A percentile compares a stretch with the other conserved stretches of the same genome.
Evolutionary conservation across 2,888 invertebrate genomes (phyloP).

Genomic region (Tryphoninae sp.): DNA sequence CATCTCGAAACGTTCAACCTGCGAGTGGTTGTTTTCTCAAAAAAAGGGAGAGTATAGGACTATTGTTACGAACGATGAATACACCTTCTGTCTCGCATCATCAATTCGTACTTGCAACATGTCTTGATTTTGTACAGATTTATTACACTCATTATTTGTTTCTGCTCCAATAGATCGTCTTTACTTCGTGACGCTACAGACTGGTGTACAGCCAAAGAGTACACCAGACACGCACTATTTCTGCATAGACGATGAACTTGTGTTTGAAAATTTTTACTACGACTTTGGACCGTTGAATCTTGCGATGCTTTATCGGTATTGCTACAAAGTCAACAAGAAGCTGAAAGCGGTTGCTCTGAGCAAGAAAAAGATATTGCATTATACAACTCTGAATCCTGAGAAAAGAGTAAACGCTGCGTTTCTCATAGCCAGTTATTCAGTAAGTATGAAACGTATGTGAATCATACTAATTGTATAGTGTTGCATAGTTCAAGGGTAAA

Average conservation of each 20-base stretch:
- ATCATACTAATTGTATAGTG: background rate
- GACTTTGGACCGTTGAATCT: slow-evolving; percentile 96
- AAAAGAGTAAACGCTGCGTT: slow-evolving; percentile 94
- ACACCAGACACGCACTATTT: slow-evolving; percentile 89
- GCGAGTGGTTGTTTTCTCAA: slow-evolving; percentile 58
- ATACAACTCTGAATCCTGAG: slow-evolving; percentile 88
- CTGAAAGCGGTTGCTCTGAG: slow-evolving; percentile 85
- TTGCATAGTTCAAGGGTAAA: slow-evolving; percentile 3
- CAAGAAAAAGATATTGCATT: slow-evolving; percentile 91
- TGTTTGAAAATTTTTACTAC: slow-evolving; percentile 92
- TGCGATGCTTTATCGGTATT: slow-evolving; percentile 92
- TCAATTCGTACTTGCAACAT: slow-evolving; percentile 28
- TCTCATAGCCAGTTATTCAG: slow-evolving; percentile 91
- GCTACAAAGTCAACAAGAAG: slow-evolving; percentile 89
- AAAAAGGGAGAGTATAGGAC: slow-evolving; percentile 65
- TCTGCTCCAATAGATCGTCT: slow-evolving; percentile 83
- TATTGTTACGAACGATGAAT: slow-evolving; percentile 31
- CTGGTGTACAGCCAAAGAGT: slow-evolving; percentile 85
- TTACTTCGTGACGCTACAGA: slow-evolving; percentile 89
- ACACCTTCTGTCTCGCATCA: slow-evolving; percentile 44
- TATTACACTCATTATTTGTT: slow-evolving; percentile 23
- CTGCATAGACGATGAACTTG: slow-evolving; percentile 89
- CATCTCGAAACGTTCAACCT: slow-evolving; percentile 40
- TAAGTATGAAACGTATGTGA: slow-evolving; percentile 75
- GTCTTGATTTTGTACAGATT: slow-evolving; percentile 13